Conservation (phyloP, 2,113 vertebrate genomes). For the Hipposideros armiger region DNA sequence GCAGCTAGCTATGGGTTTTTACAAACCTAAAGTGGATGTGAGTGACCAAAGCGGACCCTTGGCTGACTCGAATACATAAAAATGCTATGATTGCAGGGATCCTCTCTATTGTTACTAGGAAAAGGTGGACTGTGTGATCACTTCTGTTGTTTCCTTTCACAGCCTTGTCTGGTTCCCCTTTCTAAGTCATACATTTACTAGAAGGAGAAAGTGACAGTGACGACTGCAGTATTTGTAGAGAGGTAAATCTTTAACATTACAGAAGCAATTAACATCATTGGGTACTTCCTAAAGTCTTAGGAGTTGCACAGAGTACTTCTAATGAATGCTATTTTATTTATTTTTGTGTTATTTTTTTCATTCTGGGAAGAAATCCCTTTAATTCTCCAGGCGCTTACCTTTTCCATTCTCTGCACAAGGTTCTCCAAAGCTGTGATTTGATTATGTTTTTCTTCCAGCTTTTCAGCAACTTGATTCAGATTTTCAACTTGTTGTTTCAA, state of each 20-base stretch:
- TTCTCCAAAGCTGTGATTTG: constrained; percentile 82
- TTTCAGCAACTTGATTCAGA: constrained; percentile 63
- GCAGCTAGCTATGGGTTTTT: not conserved
- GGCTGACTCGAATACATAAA: not conserved
- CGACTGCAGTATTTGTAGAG: not conserved
- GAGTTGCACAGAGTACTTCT: not conserved
- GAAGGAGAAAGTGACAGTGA: not conserved
- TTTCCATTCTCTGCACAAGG: constrained; percentile 86
- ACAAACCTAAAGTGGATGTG: not conserved
- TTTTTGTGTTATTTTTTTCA: not conserved
- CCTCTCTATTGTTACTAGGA: fast-evolving
- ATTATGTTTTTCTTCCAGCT: constrained; percentile 79
- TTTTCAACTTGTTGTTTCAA: constrained; percentile 74
- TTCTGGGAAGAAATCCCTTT: not conserved
- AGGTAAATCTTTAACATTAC: not conserved
- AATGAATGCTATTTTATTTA: not conserved
- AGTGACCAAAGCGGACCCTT: not conserved
- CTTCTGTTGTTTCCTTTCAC: not conserved
- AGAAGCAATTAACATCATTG: not conserved
- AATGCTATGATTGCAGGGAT: not conserved
- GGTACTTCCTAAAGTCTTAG: not conserved
- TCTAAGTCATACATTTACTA: not conserved
- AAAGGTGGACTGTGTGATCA: not conserved
- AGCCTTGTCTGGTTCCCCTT: not conserved
- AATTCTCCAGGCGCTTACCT: constrained; percentile 62